Base-by-base conservation (phyloP, 1,140 invertebrate genomes). In the Drosophila nannoptera region DNA sequence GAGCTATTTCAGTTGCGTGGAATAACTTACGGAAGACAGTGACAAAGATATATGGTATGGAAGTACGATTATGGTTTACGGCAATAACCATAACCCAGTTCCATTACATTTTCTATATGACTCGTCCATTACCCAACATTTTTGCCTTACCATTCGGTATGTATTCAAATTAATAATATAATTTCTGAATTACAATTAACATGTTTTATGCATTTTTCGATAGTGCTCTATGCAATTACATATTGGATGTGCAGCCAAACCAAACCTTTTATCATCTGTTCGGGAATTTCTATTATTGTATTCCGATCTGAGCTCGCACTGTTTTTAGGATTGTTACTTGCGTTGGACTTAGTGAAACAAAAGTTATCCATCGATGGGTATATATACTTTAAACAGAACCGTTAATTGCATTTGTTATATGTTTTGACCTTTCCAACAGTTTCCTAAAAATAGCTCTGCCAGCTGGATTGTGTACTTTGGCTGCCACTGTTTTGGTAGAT, bases 31-130 rank as follows among this genome's bases (percentile, higher is more conserved):
- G 93, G 68, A 91, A 93, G 81, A 92, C 93, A 33, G 90, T 97
- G 40, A 90, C 93, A 80, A 92, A 93, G 76, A 90, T 94, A 48
- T 98, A 97, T 91, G 97, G 97, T 14, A 87, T 89, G 35, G 92
- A 92, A 64, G 94, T 96, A 88, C 91, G 94, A 12, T 92, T 92
- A 71, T 98, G 97, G 96, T 94, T 97, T 73, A 92, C 96, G 36
- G 84, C 94, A 4, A 93, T 99, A 45, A 97, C 95, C 31, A 92
- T 95, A 22, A 94, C 96, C 8, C 98, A 99, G 88, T 99, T 98
- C 90, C 98, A 99, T 91, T 98, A 99, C 84, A 94, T 99, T 92
- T 99, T 97, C 89, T 99, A 99, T 89, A 92, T 97, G 81, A 97
- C 96, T 68, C 92, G 99, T 56, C 94, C 98, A 16, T 92, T 99